Conservation (phyloP, 1,140 invertebrate genomes). For the Meteorus sp. region DNA sequence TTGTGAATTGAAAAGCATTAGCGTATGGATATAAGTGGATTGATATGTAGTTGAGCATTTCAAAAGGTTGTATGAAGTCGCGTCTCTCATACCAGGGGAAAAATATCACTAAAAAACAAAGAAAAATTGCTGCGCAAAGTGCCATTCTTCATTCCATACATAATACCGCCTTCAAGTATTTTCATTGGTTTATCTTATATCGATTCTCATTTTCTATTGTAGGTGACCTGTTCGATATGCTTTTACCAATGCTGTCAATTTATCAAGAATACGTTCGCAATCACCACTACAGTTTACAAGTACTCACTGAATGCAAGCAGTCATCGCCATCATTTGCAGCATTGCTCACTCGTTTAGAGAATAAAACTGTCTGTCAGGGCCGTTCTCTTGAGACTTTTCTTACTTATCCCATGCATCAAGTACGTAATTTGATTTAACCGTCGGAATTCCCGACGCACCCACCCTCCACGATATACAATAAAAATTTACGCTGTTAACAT, state of each 20-base stretch:
- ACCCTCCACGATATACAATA: background rate
- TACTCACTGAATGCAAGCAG: slow-evolving; percentile 92
- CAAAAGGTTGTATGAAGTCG: no score
- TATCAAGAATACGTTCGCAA: slow-evolving; percentile 95
- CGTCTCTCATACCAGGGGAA: no score
- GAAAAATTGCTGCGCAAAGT: no score
- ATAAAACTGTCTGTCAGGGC: slow-evolving; percentile 83
- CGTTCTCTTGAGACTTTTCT: slow-evolving; percentile 87
- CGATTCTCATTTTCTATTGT: slow-evolving; percentile 32
- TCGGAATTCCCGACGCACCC: background rate
- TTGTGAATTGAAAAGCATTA: no score
- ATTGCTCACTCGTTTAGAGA: slow-evolving; percentile 81
- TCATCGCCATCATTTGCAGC: slow-evolving; percentile 75
- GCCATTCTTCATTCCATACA: no score
- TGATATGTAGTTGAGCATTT: no score
- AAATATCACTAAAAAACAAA: no score
- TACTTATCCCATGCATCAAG: slow-evolving; percentile 95
- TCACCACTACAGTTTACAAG: slow-evolving; percentile 93
- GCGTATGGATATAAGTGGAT: no score
- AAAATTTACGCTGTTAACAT: background rate
- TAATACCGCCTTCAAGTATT: no score
- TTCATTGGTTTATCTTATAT: background rate
- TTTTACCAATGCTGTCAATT: slow-evolving; percentile 90
- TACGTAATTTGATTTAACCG: slow-evolving; percentile 56
- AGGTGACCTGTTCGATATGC: slow-evolving; percentile 93